Percentiles rank a stretch among this genome's conserved stretches.
phyloP scores from a whole-genome alignment of 64 coral and sea anemone species.

The Actinia equina region DNA sequence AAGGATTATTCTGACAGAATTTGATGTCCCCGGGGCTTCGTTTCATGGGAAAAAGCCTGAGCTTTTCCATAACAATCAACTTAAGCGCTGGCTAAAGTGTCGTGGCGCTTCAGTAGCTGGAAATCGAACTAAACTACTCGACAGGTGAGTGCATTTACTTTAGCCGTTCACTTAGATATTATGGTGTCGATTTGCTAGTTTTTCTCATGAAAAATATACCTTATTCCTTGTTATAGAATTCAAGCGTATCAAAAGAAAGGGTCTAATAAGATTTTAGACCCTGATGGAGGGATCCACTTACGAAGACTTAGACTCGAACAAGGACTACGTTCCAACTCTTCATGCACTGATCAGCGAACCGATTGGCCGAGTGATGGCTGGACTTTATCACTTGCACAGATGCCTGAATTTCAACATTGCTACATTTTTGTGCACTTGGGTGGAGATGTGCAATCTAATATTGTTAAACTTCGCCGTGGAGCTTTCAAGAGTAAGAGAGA shows the following conservation, averaged over 20 bases:
- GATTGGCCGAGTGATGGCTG: conserved; percentile 34
- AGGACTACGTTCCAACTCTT: not conserved
- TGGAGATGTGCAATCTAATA: not conserved
- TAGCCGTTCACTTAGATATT: conserved; percentile 3
- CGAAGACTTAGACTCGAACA: conserved; percentile 4
- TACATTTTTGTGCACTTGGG: conserved; percentile 33
- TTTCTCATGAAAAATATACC: too few relatives aligned
- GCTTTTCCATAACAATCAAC: too few relatives aligned
- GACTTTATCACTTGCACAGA: conserved; percentile 19
- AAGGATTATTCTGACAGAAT: too few relatives aligned
- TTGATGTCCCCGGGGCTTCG: too few relatives aligned
- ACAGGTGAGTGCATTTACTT: too few relatives aligned
- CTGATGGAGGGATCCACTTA: conserved; percentile 25
- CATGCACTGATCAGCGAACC: not conserved
- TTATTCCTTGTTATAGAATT: not conserved
- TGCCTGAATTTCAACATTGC: conserved; percentile 31
- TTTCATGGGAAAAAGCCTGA: too few relatives aligned
- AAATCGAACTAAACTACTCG: too few relatives aligned
- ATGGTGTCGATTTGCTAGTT: conserved; percentile 3
- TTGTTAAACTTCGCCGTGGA: conserved; percentile 10
- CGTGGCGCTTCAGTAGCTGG: too few relatives aligned
- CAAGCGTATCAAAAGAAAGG: conserved; percentile 14
- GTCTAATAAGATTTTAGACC: conserved; percentile 25
- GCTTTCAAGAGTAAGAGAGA: too few relatives aligned
- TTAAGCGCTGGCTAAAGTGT: too few relatives aligned